These are phyloP conservation scores for Euthynnus affinis DNA, from an alignment of 2,797 vertebrate species.

Conservation along the genomic window DNA sequence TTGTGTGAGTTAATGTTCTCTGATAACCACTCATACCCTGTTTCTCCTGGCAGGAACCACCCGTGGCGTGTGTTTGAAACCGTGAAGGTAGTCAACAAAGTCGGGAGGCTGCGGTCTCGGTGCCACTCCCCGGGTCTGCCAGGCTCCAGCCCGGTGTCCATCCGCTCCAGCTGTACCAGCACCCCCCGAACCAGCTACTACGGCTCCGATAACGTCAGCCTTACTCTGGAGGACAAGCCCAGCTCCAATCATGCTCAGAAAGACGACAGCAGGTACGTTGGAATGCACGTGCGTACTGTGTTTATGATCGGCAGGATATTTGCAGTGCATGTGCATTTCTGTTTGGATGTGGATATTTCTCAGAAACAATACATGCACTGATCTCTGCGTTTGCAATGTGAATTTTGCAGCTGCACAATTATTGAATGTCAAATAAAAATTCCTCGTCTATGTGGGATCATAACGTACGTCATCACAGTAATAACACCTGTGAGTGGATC, in stretches of 20 bases:
- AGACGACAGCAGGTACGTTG: conserved; percentile 75
- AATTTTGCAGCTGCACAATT: too few relatives aligned
- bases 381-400: too few relatives aligned
- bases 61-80: conserved; percentile 90
- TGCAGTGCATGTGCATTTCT: too few relatives aligned
- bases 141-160: conserved; percentile 81
- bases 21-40: not conserved
- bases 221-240: conserved; percentile 81
- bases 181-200: conserved; percentile 86
- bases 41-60: conserved; percentile 79
- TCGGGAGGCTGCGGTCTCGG: conserved; percentile 81
- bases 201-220: conserved; percentile 79
- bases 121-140: conserved; percentile 84
- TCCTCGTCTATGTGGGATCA: too few relatives aligned
- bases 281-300: not conserved
- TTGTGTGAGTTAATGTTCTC: not conserved
- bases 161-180: conserved; percentile 82
- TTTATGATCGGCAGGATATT: too few relatives aligned
- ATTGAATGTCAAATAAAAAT: too few relatives aligned
- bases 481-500: too few relatives aligned
- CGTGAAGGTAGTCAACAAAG: conserved; percentile 87
- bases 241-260: conserved; percentile 44
- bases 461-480: too few relatives aligned
- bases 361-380: too few relatives aligned
- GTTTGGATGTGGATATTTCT: too few relatives aligned